Base-by-base conservation (phyloP, 2,888 invertebrate genomes). In the Melieria crassipennis region DNA sequence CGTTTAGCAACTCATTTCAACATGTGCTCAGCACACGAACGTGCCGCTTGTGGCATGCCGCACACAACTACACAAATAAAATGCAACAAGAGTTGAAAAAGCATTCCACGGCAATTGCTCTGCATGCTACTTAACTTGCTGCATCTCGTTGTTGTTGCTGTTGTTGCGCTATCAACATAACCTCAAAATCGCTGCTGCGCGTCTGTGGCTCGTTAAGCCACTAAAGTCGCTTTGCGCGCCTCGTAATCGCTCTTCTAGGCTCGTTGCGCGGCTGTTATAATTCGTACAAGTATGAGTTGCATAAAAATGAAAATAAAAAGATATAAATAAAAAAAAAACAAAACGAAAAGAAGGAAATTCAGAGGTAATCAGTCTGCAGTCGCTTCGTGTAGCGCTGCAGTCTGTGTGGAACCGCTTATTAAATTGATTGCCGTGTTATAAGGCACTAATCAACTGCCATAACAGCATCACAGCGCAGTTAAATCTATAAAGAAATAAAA, bases 361-460 rank as follows among this genome's bases (percentile, higher is more conserved):
- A 30, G 30, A 30, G 30, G 30, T 30, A 30, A 30, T 30, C 30
- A 30, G 30, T 30, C 30, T 30, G 30, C 2, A 30, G 30, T 30
- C 30, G 30, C 30, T 30, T 30, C 30, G 30, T 30, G 30, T 30
- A 30, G 30, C 30, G 30, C 30, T 30, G 1, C 30, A 30, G 30
- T 30, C 30, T 30, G 30, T 30, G 30, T 61, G 73, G 71, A 76
- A 73, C 79, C 78, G 76, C 78, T 80, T 79, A 80, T 79, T 80
- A 79, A 79, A 79, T 79, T 79, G 79, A 80, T 80, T 80, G 79
- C 79, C 79, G 77, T 80, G 79, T 80, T 80, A 79, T 80, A 78
- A 78, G 78, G 78, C 78, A 78, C 78, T 78, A 78, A 79, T 79
- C 77, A 80, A 71, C 73, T 71, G 75, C 67, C 67, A 67, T 61